phyloP scores from a whole-genome alignment of 2,113 vertebrate species.

The Entomyzon cyanotis region DNA sequence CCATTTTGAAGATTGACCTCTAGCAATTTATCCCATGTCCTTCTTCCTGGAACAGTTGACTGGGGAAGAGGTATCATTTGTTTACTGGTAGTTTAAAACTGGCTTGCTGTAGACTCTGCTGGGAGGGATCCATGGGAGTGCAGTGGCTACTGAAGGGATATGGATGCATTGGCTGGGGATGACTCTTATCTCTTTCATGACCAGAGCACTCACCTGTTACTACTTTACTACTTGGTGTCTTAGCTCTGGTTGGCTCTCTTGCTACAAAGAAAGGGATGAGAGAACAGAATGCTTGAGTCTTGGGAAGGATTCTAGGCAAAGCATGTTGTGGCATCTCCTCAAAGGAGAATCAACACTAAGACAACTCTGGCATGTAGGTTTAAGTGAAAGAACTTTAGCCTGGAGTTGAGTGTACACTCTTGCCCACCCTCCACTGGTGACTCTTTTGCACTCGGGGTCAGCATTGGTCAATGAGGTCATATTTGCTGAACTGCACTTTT shows the following conservation, averaged over 20 bases:
- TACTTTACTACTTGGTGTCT: conserved; percentile 43
- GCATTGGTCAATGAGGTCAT: neutral
- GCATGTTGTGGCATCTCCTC: neutral
- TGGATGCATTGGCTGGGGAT: neutral
- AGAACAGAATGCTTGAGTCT: conserved; percentile 17
- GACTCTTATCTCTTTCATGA: neutral
- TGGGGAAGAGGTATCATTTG: accelerated
- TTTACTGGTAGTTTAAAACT: neutral
- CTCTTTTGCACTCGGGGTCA: neutral
- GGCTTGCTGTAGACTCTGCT: neutral
- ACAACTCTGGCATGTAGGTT: accelerated
- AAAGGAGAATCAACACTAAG: neutral
- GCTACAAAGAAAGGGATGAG: conserved; percentile 28
- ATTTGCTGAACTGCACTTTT: neutral
- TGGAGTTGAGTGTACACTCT: neutral
- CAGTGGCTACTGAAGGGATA: neutral
- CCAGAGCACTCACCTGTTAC: conserved; percentile 37
- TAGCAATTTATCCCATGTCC: accelerated
- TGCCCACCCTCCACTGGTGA: neutral
- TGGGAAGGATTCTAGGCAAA: neutral
- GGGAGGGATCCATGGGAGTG: neutral
- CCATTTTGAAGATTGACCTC: accelerated
- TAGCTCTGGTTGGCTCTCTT: conserved; percentile 46
- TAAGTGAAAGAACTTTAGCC: neutral
- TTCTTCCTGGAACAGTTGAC: accelerated